Conservation (phyloP, 2,797 vertebrate genomes). For the Myotis findleyi region DNA sequence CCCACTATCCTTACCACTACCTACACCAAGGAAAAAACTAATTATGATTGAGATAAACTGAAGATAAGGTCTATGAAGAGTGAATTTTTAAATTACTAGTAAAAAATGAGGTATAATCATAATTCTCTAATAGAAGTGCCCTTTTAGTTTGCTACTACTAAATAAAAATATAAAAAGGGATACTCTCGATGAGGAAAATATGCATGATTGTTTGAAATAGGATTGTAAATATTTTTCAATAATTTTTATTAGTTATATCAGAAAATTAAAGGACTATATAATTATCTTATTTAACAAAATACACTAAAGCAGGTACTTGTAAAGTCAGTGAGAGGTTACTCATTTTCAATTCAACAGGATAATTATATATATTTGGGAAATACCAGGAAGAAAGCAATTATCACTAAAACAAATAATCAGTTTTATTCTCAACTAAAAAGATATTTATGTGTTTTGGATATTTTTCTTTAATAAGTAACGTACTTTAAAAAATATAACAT, state of each 20-base stretch:
- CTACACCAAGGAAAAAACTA: conserved; percentile 4
- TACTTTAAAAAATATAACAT: neutral
- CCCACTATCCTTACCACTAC: conserved; percentile 4
- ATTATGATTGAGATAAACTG: neutral
- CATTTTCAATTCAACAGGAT: conserved; percentile 33
- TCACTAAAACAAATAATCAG: conserved; percentile 35
- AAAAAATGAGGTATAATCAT: conserved; percentile 14
- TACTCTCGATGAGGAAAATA: neutral
- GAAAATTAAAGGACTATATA: conserved; percentile 47
- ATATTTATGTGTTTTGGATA: neutral
- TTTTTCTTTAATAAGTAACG: conserved; percentile 31
- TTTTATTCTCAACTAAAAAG: conserved; percentile 38
- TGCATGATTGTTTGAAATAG: neutral
- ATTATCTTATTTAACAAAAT: conserved; percentile 62
- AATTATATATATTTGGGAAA: conserved; percentile 17
- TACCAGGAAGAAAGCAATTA: conserved; percentile 54
- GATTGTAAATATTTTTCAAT: neutral
- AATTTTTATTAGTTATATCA: conserved; percentile 18
- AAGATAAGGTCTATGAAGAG: neutral
- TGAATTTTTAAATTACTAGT: conserved; percentile 21
- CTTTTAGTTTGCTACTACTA: neutral
- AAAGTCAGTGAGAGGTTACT: conserved; percentile 32
- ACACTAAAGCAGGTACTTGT: conserved; percentile 23
- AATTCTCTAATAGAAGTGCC: conserved; percentile 16
- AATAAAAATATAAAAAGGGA: neutral